Evolutionary conservation across 2,113 vertebrate species (phyloP).

Genomic region (Todiramphus saurophagus): DNA sequence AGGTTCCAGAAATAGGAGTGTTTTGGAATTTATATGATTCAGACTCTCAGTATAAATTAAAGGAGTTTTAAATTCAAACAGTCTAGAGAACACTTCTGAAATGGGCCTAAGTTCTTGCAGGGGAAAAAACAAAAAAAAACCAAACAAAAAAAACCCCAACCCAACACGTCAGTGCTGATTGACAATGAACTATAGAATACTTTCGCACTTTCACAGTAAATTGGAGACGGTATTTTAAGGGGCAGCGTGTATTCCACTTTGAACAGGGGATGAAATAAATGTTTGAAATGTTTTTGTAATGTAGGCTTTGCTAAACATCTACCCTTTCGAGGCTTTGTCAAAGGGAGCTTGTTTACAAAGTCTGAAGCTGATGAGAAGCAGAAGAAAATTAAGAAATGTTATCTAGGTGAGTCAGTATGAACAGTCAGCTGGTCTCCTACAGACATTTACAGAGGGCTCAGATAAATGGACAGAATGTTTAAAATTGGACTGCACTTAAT

Average conservation of each 20-base stretch:
- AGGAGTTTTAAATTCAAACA: conserved; percentile 6
- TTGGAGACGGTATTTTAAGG: not conserved
- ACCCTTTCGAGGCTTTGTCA: not conserved
- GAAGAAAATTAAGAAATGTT: conserved; percentile 46
- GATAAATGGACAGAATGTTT: conserved; percentile 40
- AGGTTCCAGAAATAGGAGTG: not conserved
- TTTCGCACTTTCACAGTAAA: not conserved
- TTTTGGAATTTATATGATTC: conserved; percentile 6
- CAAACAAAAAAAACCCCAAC: not conserved
- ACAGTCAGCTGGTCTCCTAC: not conserved
- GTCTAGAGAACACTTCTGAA: not conserved
- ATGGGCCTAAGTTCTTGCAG: not conserved
- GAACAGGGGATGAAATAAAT: conserved; percentile 8
- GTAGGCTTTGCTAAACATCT: not conserved
- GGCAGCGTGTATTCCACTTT: not conserved
- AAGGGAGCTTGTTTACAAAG: conserved; percentile 2
- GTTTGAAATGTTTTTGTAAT: not conserved
- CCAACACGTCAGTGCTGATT: not conserved
- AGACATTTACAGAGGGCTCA: not conserved
- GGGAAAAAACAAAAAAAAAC: not conserved
- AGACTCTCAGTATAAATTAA: not conserved
- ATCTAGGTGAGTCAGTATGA: conserved; percentile 5
- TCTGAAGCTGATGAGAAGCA: conserved; percentile 35
- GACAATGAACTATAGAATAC: conserved; percentile 3
- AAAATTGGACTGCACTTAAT: conserved; percentile 27